Percentiles rank a stretch among this genome's conserved stretches.
Evolutionary conservation across 2,888 invertebrate species (phyloP).

Genomic region (Clanis bilineata): DNA sequence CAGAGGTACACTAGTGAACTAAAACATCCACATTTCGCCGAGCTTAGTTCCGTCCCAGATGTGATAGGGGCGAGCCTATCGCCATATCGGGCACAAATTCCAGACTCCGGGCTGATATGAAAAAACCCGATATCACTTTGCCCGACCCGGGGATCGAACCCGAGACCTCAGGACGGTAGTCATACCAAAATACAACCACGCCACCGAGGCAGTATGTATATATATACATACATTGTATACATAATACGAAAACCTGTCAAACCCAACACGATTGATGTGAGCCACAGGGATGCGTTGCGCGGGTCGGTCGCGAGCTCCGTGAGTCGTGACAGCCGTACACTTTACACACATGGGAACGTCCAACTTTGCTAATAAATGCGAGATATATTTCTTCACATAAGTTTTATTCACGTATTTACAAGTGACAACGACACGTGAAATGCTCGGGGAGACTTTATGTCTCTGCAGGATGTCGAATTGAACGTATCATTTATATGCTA

Average conservation of each 20-base stretch:
- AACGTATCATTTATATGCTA: background rate
- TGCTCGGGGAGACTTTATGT: background rate
- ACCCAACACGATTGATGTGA: constrained; percentile 16
- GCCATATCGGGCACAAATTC: no score
- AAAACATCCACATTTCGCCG: no score
- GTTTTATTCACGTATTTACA: constrained; percentile 1
- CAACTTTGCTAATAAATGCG: constrained; percentile 14
- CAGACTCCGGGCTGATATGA: no score
- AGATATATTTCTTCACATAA: constrained; percentile 5
- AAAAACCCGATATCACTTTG: no score
- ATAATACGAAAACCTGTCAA: constrained; percentile 1
- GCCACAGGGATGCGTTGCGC: constrained; percentile 1
- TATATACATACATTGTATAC: background rate
- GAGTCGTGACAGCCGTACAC: background rate
- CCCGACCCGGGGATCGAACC: no score
- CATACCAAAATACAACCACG: no score
- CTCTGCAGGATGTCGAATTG: background rate
- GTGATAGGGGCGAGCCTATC: no score
- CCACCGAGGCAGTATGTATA: background rate
- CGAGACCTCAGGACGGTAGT: no score
- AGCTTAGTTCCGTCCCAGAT: no score
- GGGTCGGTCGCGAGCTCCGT: background rate
- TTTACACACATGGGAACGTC: background rate
- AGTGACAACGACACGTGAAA: background rate
- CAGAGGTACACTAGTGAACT: no score